Evolutionary conservation across 2,888 invertebrate genomes (phyloP), one percentile per base, ranked within the genome.

Genomic region (Alcis repandata): DNA sequence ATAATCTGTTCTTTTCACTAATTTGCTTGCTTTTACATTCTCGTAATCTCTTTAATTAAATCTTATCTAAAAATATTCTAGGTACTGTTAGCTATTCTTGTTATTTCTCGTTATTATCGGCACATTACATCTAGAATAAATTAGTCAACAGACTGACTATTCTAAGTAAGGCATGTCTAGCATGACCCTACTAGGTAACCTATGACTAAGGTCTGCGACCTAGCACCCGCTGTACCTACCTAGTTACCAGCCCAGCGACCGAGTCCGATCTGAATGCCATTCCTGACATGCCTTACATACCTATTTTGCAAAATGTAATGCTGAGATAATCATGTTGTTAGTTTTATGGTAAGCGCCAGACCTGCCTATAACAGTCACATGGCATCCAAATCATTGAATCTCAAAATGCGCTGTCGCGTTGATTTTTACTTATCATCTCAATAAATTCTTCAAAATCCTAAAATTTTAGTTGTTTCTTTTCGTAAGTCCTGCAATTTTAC

Each of bases 191-290:
- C 20, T 20, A 60, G 46, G 58, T 52, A 59, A 67, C 46, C 54
- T 65, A 51, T 59, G 53, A 22, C 22, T 72, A 68, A 72, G 69
- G 69, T 72, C 63, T 62, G 66, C 40, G 67, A 66, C 69, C 69
- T 65, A 69, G 63, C 65, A 27, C 33, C 17, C 22, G 11, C 15
- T 17, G 2, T n/a, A 40, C 15, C 1, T 36, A 13, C 9, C 22
- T 54, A 27, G 27, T 6, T 27, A 27, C 3, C 27, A 27, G 43
- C 15, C 15, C 27, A 22, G n/a, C 32, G n/a, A 32, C 61, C 43
- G 33, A 43, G 58, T 9, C 53, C 40, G 36, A 49, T 40, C 33
- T 54, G 36, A 20, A 52, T 40, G 2, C 27, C 27, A 27, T 27
- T 27, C 27, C 27, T 27, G 27, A 27, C 27, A 27, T 27, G 2